Evolutionary conservation across 2,888 invertebrate genomes (phyloP).

Genomic region (Emmelina monodactyla): DNA sequence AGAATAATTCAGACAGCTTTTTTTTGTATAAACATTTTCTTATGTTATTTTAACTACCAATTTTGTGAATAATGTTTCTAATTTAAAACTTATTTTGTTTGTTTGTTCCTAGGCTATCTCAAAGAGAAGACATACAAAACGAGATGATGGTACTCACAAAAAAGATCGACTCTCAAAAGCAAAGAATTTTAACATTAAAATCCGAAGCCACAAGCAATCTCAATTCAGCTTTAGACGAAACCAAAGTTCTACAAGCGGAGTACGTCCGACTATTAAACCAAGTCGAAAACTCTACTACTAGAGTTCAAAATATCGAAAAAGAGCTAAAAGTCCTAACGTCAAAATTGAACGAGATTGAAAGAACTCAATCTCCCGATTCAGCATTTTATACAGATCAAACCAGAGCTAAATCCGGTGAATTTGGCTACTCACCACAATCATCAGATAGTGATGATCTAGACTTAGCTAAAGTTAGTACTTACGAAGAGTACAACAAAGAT

Average conservation of each 20-base stretch:
- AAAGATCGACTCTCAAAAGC: constrained; percentile 72
- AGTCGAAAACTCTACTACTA: constrained; percentile 73
- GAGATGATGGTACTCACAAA: constrained; percentile 72
- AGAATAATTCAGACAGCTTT: too few relatives aligned
- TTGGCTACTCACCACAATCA: constrained; percentile 54
- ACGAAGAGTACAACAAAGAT: constrained; percentile 47
- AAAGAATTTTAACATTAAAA: constrained; percentile 70
- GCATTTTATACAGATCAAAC: constrained; percentile 66
- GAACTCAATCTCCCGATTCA: constrained; percentile 53
- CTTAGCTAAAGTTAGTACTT: constrained; percentile 33
- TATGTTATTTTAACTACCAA: too few relatives aligned
- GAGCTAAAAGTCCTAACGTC: constrained; percentile 64
- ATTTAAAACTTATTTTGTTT: too few relatives aligned
- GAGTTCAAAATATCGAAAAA: constrained; percentile 71
- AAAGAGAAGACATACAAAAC: constrained; percentile 83
- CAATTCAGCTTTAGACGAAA: constrained; percentile 73
- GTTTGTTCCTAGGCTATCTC: constrained; percentile 69
- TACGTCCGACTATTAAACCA: constrained; percentile 47
- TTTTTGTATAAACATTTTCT: too few relatives aligned
- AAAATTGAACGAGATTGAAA: constrained; percentile 47
- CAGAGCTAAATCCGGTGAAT: constrained; percentile 54
- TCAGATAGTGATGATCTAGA: constrained; percentile 57
- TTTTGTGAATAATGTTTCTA: too few relatives aligned
- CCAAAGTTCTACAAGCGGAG: constrained; percentile 73
- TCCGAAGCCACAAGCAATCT: constrained; percentile 71